Conservation (phyloP, 2,888 invertebrate species). For the Caenorhabditis imperialis region DNA sequence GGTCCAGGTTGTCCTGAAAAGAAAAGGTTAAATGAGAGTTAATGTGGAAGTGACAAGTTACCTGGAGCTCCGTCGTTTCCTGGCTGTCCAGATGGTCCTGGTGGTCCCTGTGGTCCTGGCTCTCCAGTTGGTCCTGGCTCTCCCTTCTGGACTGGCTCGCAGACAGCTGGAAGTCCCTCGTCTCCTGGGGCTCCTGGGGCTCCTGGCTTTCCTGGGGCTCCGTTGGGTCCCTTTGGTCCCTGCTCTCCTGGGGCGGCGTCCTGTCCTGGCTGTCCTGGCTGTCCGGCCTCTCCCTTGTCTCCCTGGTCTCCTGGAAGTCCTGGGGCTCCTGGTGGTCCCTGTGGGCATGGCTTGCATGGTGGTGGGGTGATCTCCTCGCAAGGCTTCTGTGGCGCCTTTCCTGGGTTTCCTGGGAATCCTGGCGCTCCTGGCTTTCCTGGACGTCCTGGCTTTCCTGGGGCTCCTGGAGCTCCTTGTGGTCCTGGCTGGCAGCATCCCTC, state of each 20-base stretch:
- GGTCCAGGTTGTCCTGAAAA: conserved; percentile 60
- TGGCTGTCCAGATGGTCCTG: conserved; percentile 67
- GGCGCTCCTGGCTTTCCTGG: conserved; percentile 68
- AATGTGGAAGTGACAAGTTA: no score
- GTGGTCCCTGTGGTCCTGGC: conserved; percentile 68
- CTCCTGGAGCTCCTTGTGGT: conserved; percentile 58
- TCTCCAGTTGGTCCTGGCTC: conserved; percentile 67
- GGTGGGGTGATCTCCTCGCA: conserved; percentile 70
- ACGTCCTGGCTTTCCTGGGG: conserved; percentile 58
- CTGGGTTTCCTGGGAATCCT: conserved; percentile 72
- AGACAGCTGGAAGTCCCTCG: conserved; percentile 55
- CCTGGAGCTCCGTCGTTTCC: conserved; percentile 61
- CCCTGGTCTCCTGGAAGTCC: conserved; percentile 70
- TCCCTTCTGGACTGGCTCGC: conserved; percentile 65
- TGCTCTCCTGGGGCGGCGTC: conserved; percentile 63
- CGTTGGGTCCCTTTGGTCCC: conserved; percentile 69
- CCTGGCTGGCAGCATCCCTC: conserved; percentile 66
- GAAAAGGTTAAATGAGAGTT: not conserved
- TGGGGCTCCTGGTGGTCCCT: conserved; percentile 64
- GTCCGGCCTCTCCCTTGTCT: conserved; percentile 66
- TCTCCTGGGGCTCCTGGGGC: conserved; percentile 66
- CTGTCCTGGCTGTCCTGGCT: conserved; percentile 63
- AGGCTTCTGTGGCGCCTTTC: conserved; percentile 67
- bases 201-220: conserved; percentile 69
- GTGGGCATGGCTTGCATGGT: conserved; percentile 67